Base-by-base conservation (phyloP, 2,113 vertebrate species). In the Meles meles region DNA sequence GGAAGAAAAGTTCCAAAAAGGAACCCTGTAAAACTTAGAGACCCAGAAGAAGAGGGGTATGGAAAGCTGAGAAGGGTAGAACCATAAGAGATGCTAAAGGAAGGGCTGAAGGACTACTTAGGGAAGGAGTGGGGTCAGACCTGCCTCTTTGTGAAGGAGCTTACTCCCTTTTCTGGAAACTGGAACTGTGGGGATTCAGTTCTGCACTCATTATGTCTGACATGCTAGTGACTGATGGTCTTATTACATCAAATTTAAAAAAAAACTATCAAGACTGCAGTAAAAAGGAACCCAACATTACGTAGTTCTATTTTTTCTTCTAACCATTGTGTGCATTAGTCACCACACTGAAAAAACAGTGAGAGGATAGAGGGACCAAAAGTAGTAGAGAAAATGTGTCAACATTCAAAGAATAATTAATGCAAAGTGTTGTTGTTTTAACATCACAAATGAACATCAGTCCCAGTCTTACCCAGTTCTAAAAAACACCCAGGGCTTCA, bases 231-330 rank as follows among this genome's bases (percentile, higher is more conserved):
- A 84, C 44, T 79, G 96, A 96, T 86, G 79, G 91, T 87, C n/a
- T 69, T 96, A 85, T 61, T 97, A 85, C 72, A 97, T 90, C 94
- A 95, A 93, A 96, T 47, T 91, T 85, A 76, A 95, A 94, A 97
- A 98, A 98, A 52, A 52, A 17, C 96, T 79, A 95, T 84, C 96
- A 98, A 98, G 95, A 71, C 94, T 97, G 76, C 84, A 86, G 85
- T 97, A 97, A 98, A 97, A 97, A 92, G 4, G 88, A 98, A 88
- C 29, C 31, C 63, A 55, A 86, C 6, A 42, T 63, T 93, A 65
- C 14, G 2, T 34, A 47, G 63, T 93, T 95, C 94, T 90, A 13
- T 94, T 37, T 94, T 95, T 90, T 59, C 87, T 88, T 85, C 55
- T 76, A 92, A 69, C n/a, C 59, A 71, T 47, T 90, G 81, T 37